A percentile compares a stretch with the other conserved stretches of the same genome.
These are phyloP conservation scores for Antedon mediterranea DNA, from an alignment of 53 echinoderm and acorn worm genomes.

Conservation along the genomic window DNA sequence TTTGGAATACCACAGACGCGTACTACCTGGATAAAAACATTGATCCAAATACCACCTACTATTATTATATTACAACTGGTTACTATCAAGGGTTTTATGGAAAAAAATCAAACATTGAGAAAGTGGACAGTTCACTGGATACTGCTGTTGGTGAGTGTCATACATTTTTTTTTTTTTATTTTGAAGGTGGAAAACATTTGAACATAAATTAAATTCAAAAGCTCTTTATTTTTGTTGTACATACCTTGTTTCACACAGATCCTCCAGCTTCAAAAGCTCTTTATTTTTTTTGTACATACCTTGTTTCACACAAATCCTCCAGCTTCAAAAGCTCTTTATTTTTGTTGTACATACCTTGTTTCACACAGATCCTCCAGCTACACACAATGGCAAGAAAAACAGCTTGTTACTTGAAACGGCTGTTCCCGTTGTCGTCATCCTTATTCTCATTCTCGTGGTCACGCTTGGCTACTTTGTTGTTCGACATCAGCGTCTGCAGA, in stretches of 20 bases:
- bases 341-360: no score
- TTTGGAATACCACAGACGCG: slow-evolving; percentile 4
- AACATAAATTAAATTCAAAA: no score
- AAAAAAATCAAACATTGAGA: background rate
- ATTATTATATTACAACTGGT: slow-evolving; percentile 33
- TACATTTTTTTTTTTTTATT: no score
- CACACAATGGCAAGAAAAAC: background rate
- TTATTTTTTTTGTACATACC: no score
- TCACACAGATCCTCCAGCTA: background rate
- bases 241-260: no score
- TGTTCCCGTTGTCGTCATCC: slow-evolving; percentile 22
- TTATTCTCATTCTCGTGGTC: slow-evolving; percentile 41
- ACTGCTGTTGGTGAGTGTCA: background rate
- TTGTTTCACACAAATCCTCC: no score
- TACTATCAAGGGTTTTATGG: slow-evolving; percentile 50
- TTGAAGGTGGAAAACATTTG: no score
- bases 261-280: no score
- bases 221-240: no score
- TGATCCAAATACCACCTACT: background rate
- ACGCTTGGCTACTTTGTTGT: slow-evolving; percentile 65
- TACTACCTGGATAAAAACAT: background rate
- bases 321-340: no score
- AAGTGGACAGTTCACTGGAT: background rate
- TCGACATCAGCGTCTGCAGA: slow-evolving; percentile 78
- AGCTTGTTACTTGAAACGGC: slow-evolving; percentile 1